phyloP scores from a whole-genome alignment of 2,797 vertebrate genomes.

The Erithacus rubecula region DNA sequence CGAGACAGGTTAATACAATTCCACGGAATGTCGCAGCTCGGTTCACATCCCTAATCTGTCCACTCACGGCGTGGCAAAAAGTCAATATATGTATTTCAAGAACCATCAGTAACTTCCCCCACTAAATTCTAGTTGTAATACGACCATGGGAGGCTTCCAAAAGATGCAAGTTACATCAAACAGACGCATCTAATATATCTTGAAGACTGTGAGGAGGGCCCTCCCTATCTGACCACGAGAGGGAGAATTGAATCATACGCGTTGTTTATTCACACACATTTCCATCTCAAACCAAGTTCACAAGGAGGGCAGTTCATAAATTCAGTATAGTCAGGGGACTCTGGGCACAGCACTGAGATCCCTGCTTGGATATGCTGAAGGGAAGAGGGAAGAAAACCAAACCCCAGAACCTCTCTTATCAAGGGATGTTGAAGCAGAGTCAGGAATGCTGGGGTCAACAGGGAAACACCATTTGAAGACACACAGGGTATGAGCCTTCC shows the following conservation, averaged over 20 bases:
- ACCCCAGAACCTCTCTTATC: not conserved
- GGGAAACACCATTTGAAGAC: not conserved
- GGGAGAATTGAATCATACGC: conserved; percentile 46
- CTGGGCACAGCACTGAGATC: not conserved
- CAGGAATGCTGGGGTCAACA: not conserved
- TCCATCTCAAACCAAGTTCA: not conserved
- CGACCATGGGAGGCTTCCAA: not conserved
- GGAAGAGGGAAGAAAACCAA: not conserved
- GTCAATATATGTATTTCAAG: conserved; percentile 41
- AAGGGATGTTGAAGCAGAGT: not conserved
- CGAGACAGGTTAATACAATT: conserved; percentile 4
- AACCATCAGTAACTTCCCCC: conserved; percentile 9
- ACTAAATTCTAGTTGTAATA: not conserved
- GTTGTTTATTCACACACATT: conserved; percentile 21
- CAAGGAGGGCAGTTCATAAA: not conserved
- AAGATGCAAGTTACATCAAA: not conserved
- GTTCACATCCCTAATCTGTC: conserved; percentile 26
- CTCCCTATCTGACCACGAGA: conserved; percentile 59
- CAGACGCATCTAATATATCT: not conserved
- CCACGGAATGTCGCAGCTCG: not conserved
- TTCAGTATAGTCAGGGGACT: not conserved
- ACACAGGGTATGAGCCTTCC: not conserved
- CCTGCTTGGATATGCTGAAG: not conserved
- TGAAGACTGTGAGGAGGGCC: not conserved
- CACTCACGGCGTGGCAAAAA: not conserved